phyloP scores from a whole-genome alignment of 2,113 vertebrate species.

The Carlito syrichta region DNA sequence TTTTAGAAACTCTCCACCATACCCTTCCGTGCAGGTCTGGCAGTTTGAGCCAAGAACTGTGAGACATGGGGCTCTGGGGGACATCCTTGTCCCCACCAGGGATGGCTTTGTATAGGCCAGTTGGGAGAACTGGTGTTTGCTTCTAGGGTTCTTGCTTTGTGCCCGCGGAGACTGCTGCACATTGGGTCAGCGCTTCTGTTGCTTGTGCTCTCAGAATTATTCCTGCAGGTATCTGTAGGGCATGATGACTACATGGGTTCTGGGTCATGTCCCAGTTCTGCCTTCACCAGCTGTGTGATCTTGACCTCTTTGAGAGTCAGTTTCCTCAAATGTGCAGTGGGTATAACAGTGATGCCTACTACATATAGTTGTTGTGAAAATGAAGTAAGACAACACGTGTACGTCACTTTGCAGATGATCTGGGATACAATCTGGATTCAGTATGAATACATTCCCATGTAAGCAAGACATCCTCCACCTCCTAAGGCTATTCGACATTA shows the following conservation, averaged over 20 bases:
- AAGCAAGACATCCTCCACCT: background rate
- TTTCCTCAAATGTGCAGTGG: background rate
- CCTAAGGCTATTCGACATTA: background rate
- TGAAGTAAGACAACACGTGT: accelerated
- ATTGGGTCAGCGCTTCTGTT: background rate
- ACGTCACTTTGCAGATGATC: background rate
- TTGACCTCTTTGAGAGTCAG: background rate
- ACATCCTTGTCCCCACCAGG: background rate
- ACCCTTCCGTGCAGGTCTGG: background rate
- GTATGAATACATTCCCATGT: background rate
- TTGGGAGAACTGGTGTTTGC: background rate
- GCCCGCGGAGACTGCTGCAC: background rate
- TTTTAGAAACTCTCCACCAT: background rate
- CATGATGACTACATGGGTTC: background rate
- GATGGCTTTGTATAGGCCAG: background rate
- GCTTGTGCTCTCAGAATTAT: background rate
- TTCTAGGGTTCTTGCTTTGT: background rate
- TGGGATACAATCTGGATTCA: background rate
- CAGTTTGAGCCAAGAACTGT: background rate
- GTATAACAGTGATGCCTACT: background rate
- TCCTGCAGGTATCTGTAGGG: accelerated
- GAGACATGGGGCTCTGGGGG: background rate
- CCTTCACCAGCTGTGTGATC: background rate
- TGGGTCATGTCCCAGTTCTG: background rate
- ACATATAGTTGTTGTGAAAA: background rate